Evolutionary conservation across 2,888 invertebrate genomes (phyloP).

Genomic region (Scelioninae gen. 1): DNA sequence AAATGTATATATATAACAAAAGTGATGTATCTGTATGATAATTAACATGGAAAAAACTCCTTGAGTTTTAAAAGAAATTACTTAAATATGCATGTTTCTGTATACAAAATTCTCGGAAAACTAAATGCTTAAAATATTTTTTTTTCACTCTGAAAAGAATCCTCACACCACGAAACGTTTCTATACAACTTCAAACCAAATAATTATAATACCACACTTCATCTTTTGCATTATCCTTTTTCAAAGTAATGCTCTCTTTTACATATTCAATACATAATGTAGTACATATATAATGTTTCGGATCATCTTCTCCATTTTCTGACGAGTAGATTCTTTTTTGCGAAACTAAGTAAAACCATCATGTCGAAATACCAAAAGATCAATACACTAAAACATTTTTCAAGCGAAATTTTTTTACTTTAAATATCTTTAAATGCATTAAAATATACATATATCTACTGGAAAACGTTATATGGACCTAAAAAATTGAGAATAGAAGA

Average conservation of each 20-base stretch:
- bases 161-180: background rate
- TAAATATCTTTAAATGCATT: constrained; percentile 27
- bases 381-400: constrained; percentile 34
- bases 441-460: constrained; percentile 14
- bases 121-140: too few relatives aligned
- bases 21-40: too few relatives aligned
- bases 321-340: constrained; percentile 32
- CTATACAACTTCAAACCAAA: background rate
- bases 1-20: too few relatives aligned
- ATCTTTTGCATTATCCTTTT: constrained; percentile 10
- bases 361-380: constrained; percentile 27
- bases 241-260: constrained; percentile 22
- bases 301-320: constrained; percentile 32
- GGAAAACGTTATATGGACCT: background rate
- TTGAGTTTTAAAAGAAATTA: too few relatives aligned
- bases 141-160: too few relatives aligned
- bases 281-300: constrained; percentile 14
- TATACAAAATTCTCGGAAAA: too few relatives aligned
- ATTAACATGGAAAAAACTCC: too few relatives aligned
- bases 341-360: constrained; percentile 44
- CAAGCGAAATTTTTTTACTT: constrained; percentile 11
- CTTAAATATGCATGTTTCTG: too few relatives aligned
- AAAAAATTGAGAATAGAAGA: background rate
- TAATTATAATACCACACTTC: constrained; percentile 22
- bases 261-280: constrained; percentile 35